Evolutionary conservation across 2,797 vertebrate species (phyloP).

Genomic region (Bucorvus abyssinicus): DNA sequence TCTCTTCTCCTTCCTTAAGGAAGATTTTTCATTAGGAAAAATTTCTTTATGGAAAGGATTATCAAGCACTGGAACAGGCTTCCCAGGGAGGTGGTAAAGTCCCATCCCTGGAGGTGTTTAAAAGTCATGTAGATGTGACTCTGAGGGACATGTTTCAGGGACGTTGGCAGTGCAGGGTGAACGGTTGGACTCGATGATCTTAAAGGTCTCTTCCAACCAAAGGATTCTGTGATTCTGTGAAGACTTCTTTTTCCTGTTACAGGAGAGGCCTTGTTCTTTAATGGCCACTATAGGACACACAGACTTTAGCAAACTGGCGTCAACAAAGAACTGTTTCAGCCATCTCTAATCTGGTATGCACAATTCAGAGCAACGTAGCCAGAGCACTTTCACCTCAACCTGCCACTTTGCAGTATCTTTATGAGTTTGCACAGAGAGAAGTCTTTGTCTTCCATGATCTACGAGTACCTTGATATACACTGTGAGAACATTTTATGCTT

Average conservation of each 20-base stretch:
- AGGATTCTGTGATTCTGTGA: not conserved
- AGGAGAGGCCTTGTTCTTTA: constrained; percentile 68
- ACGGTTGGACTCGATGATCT: too few species aligned
- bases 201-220: too few species aligned
- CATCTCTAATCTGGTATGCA: constrained; percentile 82
- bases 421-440: constrained; percentile 68
- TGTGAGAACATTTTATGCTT: not conserved
- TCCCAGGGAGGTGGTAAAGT: too few species aligned
- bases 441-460: not conserved
- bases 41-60: too few species aligned
- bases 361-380: constrained; percentile 81
- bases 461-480: not conserved
- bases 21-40: not conserved
- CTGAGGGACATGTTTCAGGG: too few species aligned
- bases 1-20: not conserved
- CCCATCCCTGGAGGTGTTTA: too few species aligned
- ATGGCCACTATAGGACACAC: constrained; percentile 83
- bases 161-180: too few species aligned
- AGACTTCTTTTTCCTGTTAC: not conserved
- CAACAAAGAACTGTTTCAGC: constrained; percentile 77
- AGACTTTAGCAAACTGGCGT: constrained; percentile 79
- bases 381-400: constrained; percentile 79
- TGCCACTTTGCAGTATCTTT: constrained; percentile 71
- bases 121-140: too few species aligned
- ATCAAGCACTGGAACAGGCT: too few species aligned